These are phyloP conservation scores for Ancistrus triradiatus DNA, from an alignment of 2,113 vertebrate genomes.

Conservation along the genomic window DNA sequence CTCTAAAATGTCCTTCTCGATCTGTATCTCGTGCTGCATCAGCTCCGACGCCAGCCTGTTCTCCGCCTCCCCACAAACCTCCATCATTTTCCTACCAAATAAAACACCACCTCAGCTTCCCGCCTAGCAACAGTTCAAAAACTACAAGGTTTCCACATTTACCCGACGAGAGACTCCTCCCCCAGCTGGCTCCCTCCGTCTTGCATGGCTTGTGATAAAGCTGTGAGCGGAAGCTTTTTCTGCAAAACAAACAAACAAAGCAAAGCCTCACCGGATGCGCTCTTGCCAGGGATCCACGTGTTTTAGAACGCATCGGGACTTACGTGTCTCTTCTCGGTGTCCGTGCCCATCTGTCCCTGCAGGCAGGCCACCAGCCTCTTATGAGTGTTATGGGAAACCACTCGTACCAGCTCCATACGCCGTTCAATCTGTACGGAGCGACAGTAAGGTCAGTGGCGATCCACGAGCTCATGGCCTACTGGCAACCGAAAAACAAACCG, in stretches of 20 bases:
- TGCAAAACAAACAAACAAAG: constrained; percentile 50
- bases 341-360: constrained; percentile 89
- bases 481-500: too few relatives aligned
- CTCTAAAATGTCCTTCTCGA: constrained; percentile 91
- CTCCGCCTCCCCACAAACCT: constrained; percentile 90
- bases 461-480: neutral
- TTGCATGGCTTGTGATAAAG: constrained; percentile 88
- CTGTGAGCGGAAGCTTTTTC: constrained; percentile 93
- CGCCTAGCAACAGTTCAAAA: constrained; percentile 3
- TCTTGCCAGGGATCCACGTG: too few relatives aligned
- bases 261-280: too few relatives aligned
- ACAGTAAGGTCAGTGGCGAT: constrained; percentile 19
- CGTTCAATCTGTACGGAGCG: constrained; percentile 79
- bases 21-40: constrained; percentile 85
- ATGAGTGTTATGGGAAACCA: constrained; percentile 88
- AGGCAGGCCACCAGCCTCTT: constrained; percentile 85
- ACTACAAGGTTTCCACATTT: constrained; percentile 50
- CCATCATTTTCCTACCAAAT: constrained; percentile 91
- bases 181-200: constrained; percentile 84
- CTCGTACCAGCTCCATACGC: constrained; percentile 86
- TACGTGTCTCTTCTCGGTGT: constrained; percentile 88
- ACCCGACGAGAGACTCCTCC: constrained; percentile 93
- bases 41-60: constrained; percentile 88
- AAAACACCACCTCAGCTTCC: too few relatives aligned
- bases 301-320: constrained; percentile 17